phyloP scores from a whole-genome alignment of 2,113 vertebrate species.

The Aramus guarauna region DNA sequence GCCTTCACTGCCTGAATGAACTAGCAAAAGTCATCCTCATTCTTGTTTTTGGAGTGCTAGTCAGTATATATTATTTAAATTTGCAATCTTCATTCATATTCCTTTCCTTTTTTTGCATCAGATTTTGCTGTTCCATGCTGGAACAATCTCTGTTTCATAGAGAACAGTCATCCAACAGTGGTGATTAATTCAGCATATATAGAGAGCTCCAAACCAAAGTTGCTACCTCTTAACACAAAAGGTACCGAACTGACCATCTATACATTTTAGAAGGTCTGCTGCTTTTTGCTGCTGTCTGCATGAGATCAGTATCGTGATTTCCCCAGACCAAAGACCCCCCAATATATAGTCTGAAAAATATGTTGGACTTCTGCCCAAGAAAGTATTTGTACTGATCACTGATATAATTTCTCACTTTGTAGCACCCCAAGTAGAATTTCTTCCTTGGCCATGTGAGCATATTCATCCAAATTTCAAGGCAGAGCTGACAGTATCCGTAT shows the following conservation, averaged over 20 bases:
- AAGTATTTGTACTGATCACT: neutral
- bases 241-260: too few species aligned
- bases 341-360: neutral
- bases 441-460: neutral
- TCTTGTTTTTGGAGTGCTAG: neutral
- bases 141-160: neutral
- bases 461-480: neutral
- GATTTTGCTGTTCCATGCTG: neutral
- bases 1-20: neutral
- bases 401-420: neutral
- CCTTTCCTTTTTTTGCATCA: neutral
- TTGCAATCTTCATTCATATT: neutral
- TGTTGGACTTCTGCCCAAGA: neutral
- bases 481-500: neutral
- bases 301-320: neutral
- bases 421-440: neutral
- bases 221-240: neutral
- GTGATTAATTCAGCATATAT: neutral
- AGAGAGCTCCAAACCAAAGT: neutral
- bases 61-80: neutral
- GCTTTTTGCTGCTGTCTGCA: neutral
- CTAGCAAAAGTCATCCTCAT: neutral
- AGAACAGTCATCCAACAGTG: neutral
- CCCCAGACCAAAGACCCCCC: neutral
- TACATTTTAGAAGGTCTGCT: neutral